Conservation (phyloP, 1,140 invertebrate genomes). For the Harpegnathos saltator region DNA sequence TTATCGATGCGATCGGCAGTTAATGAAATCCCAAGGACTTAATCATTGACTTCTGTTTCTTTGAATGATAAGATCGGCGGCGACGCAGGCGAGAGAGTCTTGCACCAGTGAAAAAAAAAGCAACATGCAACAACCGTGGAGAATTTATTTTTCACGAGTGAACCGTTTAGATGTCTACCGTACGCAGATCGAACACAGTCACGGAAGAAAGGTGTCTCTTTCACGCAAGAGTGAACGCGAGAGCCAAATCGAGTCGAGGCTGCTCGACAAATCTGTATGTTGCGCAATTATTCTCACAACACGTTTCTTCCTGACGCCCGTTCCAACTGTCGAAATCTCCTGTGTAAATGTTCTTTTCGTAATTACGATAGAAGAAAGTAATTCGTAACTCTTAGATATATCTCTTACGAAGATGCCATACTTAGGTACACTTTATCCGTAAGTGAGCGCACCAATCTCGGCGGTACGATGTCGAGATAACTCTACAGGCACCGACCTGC, state of each 20-base stretch:
- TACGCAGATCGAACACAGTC: conserved; percentile 29
- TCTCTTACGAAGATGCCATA: conserved; percentile 73
- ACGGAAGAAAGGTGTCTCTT: conserved; percentile 32
- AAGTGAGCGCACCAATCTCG: conserved; percentile 56
- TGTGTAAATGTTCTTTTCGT: conserved; percentile 50
- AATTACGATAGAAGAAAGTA: conserved; percentile 64
- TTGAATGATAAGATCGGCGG: too few species aligned
- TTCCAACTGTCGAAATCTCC: conserved; percentile 27
- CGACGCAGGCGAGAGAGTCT: too few species aligned
- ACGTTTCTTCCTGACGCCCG: conserved; percentile 30
- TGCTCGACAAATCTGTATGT: conserved; percentile 16
- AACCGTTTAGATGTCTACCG: conserved; percentile 10
- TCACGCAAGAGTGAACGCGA: background rate
- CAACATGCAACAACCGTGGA: conserved; percentile 17
- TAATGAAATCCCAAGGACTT: conserved; percentile 54
- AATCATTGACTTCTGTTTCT: too few species aligned
- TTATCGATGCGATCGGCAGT: conserved; percentile 74
- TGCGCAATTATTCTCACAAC: conserved; percentile 29
- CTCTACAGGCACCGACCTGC: conserved; percentile 51
- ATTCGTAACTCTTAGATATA: conserved; percentile 49
- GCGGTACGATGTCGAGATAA: conserved; percentile 51
- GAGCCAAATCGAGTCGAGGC: too few species aligned
- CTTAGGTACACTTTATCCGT: conserved; percentile 70
- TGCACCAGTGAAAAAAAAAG: too few species aligned
- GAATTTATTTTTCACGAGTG: conserved; percentile 52